Evolutionary conservation across 2,797 vertebrate species (phyloP).

Genomic region (Lophius americanus): DNA sequence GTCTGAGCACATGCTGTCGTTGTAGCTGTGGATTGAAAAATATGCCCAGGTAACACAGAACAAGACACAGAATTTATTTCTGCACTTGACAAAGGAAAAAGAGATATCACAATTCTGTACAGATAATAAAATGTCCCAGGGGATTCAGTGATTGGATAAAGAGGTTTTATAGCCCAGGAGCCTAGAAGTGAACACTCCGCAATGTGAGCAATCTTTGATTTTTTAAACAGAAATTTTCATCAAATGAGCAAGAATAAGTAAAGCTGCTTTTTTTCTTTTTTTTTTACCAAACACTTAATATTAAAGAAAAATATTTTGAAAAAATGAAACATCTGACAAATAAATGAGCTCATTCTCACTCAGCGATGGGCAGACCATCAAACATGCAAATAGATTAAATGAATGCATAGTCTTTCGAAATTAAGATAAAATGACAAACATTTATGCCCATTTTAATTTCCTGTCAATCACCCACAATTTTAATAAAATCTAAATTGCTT

Average conservation of each 20-base stretch:
- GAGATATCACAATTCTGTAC: too few relatives aligned
- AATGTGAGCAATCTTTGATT: neutral
- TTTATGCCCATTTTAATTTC: slow-evolving; percentile 66
- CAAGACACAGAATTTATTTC: too few relatives aligned
- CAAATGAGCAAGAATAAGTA: neutral
- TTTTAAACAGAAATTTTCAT: neutral
- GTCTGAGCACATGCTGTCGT: neutral
- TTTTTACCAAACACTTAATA: neutral
- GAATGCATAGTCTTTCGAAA: slow-evolving; percentile 15
- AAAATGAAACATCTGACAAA: neutral
- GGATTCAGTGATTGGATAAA: neutral
- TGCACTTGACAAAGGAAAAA: too few relatives aligned
- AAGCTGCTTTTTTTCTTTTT: neutral
- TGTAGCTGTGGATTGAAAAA: neutral
- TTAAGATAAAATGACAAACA: too few relatives aligned
- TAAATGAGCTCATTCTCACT: slow-evolving; percentile 22
- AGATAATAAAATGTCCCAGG: neutral
- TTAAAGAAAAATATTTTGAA: neutral
- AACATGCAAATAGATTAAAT: slow-evolving; percentile 49
- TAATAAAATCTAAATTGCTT: slow-evolving; percentile 72
- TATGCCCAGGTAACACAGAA: neutral
- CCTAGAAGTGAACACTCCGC: neutral
- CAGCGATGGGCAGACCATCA: slow-evolving; percentile 36
- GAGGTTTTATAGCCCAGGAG: too few relatives aligned
- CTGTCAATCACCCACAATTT: slow-evolving; percentile 70